Percentiles rank a stretch among this genome's conserved stretches.
phyloP scores from a whole-genome alignment of 2,113 vertebrate genomes.

The Dipodomys stephensi region DNA sequence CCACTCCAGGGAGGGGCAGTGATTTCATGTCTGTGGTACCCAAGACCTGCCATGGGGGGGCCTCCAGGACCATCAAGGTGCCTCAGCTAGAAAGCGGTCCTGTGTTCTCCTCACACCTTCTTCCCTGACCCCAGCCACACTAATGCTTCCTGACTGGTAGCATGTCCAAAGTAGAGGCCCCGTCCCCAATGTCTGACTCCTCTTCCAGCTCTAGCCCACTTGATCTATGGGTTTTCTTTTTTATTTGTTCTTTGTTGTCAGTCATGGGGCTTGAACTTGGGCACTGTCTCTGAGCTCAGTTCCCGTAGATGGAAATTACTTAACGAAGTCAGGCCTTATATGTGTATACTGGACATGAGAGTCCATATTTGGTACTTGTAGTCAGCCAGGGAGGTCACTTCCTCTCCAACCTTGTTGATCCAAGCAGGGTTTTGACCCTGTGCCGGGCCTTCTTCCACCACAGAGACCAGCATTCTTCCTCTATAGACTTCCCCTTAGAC shows the following conservation, averaged over 20 bases:
- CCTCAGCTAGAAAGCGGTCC: neutral
- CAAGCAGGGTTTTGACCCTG: neutral
- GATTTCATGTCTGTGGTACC: neutral
- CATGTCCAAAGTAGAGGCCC: neutral
- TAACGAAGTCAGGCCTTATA: accelerated
- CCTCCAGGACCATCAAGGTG: neutral
- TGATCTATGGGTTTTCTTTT: neutral
- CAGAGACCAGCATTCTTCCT: accelerated
- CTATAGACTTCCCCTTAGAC: neutral
- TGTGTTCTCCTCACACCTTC: neutral
- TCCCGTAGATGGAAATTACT: neutral
- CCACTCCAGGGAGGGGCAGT: neutral
- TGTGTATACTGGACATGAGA: accelerated
- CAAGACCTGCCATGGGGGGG: neutral
- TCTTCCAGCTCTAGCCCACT: neutral
- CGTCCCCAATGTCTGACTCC: neutral
- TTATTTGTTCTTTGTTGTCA: no score
- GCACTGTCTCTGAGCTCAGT: neutral
- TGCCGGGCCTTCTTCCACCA: neutral
- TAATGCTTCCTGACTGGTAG: neutral
- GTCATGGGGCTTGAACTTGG: no score
- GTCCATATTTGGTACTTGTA: no score
- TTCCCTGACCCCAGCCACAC: neutral
- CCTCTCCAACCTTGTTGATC: neutral
- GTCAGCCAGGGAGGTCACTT: neutral